Conservation (phyloP, 2,888 invertebrate species). For the Cantharis rustica region DNA sequence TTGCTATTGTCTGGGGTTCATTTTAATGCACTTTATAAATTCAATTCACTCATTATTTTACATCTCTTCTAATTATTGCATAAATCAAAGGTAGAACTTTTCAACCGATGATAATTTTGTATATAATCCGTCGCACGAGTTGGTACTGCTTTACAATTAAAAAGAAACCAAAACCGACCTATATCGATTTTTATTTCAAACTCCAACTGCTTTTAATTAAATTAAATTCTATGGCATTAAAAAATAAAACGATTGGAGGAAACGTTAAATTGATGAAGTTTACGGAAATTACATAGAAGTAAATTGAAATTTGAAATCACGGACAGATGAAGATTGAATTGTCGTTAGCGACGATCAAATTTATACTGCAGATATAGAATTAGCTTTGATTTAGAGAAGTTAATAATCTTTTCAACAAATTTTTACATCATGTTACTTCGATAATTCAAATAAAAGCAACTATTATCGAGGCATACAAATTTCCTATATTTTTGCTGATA, state of each 20-base stretch:
- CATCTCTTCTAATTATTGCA: not conserved
- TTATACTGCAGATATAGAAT: not conserved
- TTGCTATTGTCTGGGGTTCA: conserved; percentile 20
- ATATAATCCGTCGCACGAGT: not conserved
- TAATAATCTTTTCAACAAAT: not conserved
- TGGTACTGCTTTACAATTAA: not conserved
- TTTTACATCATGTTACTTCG: not conserved
- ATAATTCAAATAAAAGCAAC: not conserved
- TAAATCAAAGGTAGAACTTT: not conserved
- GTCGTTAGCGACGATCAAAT: not conserved
- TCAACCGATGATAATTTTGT: not conserved
- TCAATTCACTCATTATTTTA: conserved; percentile 2
- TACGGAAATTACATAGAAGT: conserved; percentile 4
- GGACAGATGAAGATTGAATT: not conserved
- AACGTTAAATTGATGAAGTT: conserved; percentile 1
- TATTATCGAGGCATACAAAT: not conserved
- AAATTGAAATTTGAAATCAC: not conserved
- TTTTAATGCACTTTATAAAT: conserved; percentile 16
- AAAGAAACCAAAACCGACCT: not conserved
- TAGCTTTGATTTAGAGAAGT: not conserved
- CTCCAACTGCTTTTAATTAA: not conserved
- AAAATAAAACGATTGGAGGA: not conserved
- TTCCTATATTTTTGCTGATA: not conserved
- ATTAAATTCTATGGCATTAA: not conserved
- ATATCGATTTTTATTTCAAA: not conserved